Evolutionary conservation across 2,888 invertebrate species (phyloP).

Genomic region (Andrena camellia): DNA sequence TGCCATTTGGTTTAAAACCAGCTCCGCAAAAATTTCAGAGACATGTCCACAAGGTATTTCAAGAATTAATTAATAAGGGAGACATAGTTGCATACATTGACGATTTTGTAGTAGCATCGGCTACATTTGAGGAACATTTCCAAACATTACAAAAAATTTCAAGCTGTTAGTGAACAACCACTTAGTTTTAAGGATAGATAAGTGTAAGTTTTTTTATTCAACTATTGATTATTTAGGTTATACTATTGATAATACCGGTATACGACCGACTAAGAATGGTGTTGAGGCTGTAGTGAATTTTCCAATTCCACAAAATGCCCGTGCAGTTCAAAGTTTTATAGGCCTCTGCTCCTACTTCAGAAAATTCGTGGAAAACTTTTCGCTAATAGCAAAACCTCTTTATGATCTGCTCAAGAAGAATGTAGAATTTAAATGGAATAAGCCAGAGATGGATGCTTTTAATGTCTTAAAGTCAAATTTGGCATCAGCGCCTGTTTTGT

Average conservation of each 20-base stretch:
- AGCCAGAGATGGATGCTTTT: too few species aligned
- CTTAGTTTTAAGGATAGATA: constrained; percentile 27
- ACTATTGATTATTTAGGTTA: constrained; percentile 41
- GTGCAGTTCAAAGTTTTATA: constrained; percentile 52
- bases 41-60: constrained; percentile 2
- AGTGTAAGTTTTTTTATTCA: constrained; percentile 21
- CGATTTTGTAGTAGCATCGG: constrained; percentile 21
- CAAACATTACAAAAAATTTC: constrained; percentile 47
- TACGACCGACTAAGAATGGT: constrained; percentile 48
- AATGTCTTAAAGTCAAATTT: too few species aligned
- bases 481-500: too few species aligned
- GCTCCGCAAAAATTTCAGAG: constrained; percentile 29
- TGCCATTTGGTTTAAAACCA: constrained; percentile 31
- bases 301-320: constrained; percentile 57
- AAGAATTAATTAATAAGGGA: background rate
- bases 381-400: too few species aligned
- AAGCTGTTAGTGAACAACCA: background rate
- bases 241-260: constrained; percentile 33
- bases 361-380: too few species aligned
- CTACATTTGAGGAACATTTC: constrained; percentile 12
- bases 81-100: constrained; percentile 35
- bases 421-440: too few species aligned
- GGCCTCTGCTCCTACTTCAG: too few species aligned
- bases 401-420: too few species aligned
- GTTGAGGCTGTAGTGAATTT: constrained; percentile 49